Base-by-base conservation (phyloP, 92 coral and sea anemone species). In the Galaxea fascicularis region DNA sequence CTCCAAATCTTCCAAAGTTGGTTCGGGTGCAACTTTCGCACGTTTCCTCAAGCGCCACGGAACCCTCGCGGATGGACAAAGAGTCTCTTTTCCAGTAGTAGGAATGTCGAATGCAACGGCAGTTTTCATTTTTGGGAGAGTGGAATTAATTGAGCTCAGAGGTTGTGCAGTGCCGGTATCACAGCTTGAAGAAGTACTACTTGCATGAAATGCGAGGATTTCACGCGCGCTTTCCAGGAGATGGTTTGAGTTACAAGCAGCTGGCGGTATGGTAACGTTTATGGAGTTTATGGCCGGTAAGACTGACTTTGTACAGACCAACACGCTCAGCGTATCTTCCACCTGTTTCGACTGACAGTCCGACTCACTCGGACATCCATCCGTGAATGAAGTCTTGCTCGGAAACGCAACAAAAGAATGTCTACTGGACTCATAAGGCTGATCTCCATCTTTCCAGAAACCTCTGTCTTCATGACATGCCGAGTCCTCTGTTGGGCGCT, bases 71-170 rank as follows among this genome's bases (percentile, higher is more conserved):
- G 76, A 20, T 6, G 85, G 66, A 39, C 76, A 31, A 13, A 68
- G 76, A 4, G 85, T 51, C 39, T 11, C 35, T 53, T 71, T 39
- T 4, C 27, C 47, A 14, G 54, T 39, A 51, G 7, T 66, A 25
- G 70, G 76, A 12, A 80, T 71, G 70, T 80, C 85, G 49, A 80
- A 80, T 4, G 85, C 76, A 4, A 80, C 77, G 52, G 85, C 65
- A 51, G 35, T 68, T 80, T 30, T 72, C 30, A 27, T 72, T 2
- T 24, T 10, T 27, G 41, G 77, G 2, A 70, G 51, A 53, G 47
- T 30, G 46, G 79, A 74, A 53, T 29, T 27, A 28, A 65, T 72
- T 13, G 86, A 56, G 30, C 69, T 82, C 44, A 71, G 45, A 49
- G 76, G 85, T 24, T 80, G 85, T 2, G 44, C 73, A 0, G 70